phyloP scores from a whole-genome alignment of 1,140 invertebrate species.

The Hycleus phaleratus region DNA sequence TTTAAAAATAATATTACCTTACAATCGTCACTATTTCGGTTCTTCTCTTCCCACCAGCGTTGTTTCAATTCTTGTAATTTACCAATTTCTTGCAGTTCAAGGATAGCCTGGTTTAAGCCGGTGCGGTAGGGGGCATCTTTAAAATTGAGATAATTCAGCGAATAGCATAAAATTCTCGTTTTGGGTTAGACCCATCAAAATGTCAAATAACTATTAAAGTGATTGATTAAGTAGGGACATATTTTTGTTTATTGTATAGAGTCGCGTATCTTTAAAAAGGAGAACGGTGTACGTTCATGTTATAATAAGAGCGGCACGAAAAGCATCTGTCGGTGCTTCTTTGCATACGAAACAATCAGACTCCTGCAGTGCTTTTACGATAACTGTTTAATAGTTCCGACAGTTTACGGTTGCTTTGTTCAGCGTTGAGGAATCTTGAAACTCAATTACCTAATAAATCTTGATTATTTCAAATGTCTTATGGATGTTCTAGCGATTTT shows the following conservation, averaged over 20 bases:
- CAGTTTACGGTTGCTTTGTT: slow-evolving; percentile 27
- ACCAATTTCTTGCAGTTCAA: slow-evolving; percentile 70
- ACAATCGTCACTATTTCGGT: slow-evolving; percentile 39
- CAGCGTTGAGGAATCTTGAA: neutral
- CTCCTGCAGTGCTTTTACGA: slow-evolving; percentile 29
- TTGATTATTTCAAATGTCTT: neutral
- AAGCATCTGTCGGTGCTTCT: slow-evolving; percentile 27
- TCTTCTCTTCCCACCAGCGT: slow-evolving; percentile 70
- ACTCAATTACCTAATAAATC: slow-evolving; percentile 24
- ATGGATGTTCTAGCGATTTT: too few relatives aligned
- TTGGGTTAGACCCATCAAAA: neutral
- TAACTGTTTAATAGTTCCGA: slow-evolving; percentile 24
- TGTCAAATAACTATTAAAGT: slow-evolving; percentile 12
- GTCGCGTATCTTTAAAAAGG: neutral
- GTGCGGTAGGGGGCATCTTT: slow-evolving; percentile 63
- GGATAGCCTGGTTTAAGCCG: slow-evolving; percentile 57
- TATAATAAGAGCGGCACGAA: slow-evolving; percentile 6
- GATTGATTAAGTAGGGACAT: slow-evolving; percentile 13
- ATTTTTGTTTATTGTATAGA: slow-evolving; percentile 12
- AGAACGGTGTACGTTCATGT: neutral
- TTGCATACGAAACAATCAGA: slow-evolving; percentile 32
- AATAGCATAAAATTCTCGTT: neutral
- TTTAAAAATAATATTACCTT: slow-evolving; percentile 32
- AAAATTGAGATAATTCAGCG: slow-evolving; percentile 15
- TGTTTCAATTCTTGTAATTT: slow-evolving; percentile 59